Percentiles rank a stretch among this genome's conserved stretches.
These are phyloP conservation scores for Notechis scutatus DNA, from an alignment of 2,113 vertebrate genomes.

Conservation along the genomic window DNA sequence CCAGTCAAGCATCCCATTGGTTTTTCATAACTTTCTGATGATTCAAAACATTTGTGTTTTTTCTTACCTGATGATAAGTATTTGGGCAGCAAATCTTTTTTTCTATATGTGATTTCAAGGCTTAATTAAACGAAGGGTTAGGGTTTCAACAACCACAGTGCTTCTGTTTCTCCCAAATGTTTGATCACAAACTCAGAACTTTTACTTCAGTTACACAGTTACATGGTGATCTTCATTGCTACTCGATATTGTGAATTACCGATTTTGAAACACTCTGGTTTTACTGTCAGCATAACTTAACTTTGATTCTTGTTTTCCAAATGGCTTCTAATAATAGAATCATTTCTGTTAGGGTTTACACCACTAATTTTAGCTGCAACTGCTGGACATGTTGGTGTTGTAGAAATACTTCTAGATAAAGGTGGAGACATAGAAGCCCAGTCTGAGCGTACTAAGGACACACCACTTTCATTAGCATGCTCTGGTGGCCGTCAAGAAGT, in stretches of 20 bases:
- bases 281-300: not conserved
- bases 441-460: slow-evolving; percentile 98
- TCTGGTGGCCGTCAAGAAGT: slow-evolving; percentile 98
- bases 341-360: slow-evolving; percentile 82
- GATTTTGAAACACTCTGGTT: not conserved
- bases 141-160: too few relatives aligned
- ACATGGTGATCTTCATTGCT: not conserved
- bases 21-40: not conserved
- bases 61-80: not conserved
- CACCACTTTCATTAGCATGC: slow-evolving; percentile 93
- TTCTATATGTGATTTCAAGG: not conserved
- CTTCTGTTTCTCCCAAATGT: not conserved
- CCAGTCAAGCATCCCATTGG: not conserved
- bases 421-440: slow-evolving; percentile 98
- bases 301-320: not conserved
- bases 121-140: not conserved
- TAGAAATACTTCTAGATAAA: slow-evolving; percentile 97
- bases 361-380: slow-evolving; percentile 97
- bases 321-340: slow-evolving; percentile 1
- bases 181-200: not conserved
- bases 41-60: not conserved
- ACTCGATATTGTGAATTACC: not conserved
- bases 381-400: slow-evolving; percentile 95
- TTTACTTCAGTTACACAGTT: not conserved
- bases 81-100: not conserved